phyloP scores from a whole-genome alignment of 2,888 invertebrate genomes.

The Drosophila formosana region DNA sequence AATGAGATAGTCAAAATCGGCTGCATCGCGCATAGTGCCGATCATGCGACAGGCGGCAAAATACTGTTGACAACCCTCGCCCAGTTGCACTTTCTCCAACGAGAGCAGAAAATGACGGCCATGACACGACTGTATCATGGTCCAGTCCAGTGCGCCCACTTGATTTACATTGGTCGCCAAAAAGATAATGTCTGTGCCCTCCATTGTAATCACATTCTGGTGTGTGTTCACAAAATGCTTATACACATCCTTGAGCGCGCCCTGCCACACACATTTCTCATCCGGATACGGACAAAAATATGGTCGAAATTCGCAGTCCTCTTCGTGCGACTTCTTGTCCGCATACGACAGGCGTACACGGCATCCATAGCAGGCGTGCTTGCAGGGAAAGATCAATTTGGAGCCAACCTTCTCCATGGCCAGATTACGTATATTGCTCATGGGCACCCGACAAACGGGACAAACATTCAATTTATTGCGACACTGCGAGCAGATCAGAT shows the following conservation, averaged over 20 bases:
- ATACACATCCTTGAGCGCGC: slow-evolving; percentile 99
- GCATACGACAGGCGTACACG: slow-evolving; percentile 95
- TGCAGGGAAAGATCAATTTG: slow-evolving; percentile 99
- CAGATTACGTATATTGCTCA: slow-evolving; percentile 98
- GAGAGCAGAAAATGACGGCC: slow-evolving; percentile 99
- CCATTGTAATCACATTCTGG: slow-evolving; percentile 98
- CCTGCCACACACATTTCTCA: slow-evolving; percentile 99
- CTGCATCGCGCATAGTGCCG: slow-evolving; percentile 98
- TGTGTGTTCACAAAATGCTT: slow-evolving; percentile 97
- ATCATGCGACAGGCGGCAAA: slow-evolving; percentile 99
- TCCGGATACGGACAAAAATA: slow-evolving; percentile 99
- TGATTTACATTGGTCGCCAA: slow-evolving; percentile 99
- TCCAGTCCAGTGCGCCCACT: slow-evolving; percentile 99
- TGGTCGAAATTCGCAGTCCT: slow-evolving; percentile 98
- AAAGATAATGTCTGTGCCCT: slow-evolving; percentile 99
- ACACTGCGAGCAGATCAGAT: slow-evolving; percentile 98
- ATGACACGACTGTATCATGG: slow-evolving; percentile 99
- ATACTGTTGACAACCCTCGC: slow-evolving; percentile 97
- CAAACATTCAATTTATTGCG: slow-evolving; percentile 98
- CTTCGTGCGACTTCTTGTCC: slow-evolving; percentile 99
- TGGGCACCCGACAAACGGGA: slow-evolving; percentile 98
- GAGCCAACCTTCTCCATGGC: slow-evolving; percentile 99
- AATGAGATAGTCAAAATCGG: slow-evolving; percentile 98
- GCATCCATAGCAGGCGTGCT: slow-evolving; percentile 98
- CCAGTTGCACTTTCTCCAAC: slow-evolving; percentile 98